Conservation (phyloP, 2,113 vertebrate species). For the Sturnus vulgaris region DNA sequence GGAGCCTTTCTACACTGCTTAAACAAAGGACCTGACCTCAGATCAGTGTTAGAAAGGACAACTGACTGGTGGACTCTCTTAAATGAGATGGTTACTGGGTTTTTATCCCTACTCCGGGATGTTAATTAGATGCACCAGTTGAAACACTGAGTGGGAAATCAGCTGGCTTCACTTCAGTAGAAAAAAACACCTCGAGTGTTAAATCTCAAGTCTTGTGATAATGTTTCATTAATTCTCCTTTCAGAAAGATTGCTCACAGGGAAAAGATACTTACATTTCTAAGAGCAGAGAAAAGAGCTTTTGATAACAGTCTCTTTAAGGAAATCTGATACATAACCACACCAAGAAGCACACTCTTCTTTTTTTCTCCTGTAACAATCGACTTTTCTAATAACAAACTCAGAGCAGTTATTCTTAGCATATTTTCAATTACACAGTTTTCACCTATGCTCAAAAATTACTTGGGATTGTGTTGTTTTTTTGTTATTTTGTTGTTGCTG, state of each 20-base stretch:
- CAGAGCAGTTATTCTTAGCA: not conserved
- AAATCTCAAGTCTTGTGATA: not conserved
- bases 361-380: not conserved
- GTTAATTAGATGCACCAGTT: not conserved
- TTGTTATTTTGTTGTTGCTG: not conserved
- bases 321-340: not conserved
- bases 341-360: not conserved
- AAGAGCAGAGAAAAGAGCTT: not conserved
- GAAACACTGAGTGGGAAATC: not conserved
- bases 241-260: not conserved
- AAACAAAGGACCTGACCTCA: not conserved
- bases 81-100: not conserved
- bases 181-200: constrained; percentile 21
- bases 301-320: not conserved
- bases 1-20: not conserved
- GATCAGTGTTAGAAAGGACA: not conserved
- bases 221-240: constrained; percentile 24
- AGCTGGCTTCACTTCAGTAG: not conserved
- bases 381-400: not conserved
- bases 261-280: not conserved
- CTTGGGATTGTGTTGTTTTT: not conserved
- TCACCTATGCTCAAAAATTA: not conserved
- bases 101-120: not conserved
- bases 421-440: not conserved
- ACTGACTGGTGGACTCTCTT: not conserved